Base-by-base conservation (phyloP, 2,888 invertebrate species). In the Troglohyphantes excavatus region DNA sequence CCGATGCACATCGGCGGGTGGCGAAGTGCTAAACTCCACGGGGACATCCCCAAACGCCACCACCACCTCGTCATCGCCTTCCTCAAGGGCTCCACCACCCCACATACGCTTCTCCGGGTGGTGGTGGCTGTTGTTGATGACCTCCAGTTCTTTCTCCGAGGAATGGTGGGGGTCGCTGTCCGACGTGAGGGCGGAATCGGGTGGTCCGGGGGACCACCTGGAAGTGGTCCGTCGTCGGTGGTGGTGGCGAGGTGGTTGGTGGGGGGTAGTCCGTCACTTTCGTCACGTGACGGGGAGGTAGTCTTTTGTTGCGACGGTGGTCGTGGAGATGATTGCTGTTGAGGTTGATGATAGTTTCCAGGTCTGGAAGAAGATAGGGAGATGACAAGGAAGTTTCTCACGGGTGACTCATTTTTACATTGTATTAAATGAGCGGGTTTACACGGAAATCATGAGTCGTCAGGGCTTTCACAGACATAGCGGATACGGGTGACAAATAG, bases 1-100 rank as follows among this genome's bases (percentile, higher is more conserved):
- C 94, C 97, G 97, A 93, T 97, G 96, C 93, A 97, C 97, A 94
- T 97, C 97, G 93, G 96, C 95, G 91, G 98, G 98, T 92, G 98
- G 98, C 92, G 97, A 97, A 93, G 97, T 97, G 93, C 97, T 96
- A 94, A 98, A 97, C 94, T 97, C 96, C 92, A 98, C 97, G 91
- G 97, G 97, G 63, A 75, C 63, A 96, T 96, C 93, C 96, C 95
- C 70, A n/a, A 88, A 33, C 65, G 11, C 43, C 9, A 33, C 19
- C 26, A 83, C 89, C 70, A 96, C 94, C 92, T 96, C 95, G 93
- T 93, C n/a, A n/a, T n/a, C n/a, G n/a, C n/a, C n/a, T n/a, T n/a
- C n/a, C n/a, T n/a, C n/a, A n/a, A n/a, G n/a, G n/a, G n/a, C n/a
- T n/a, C n/a, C n/a, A n/a, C n/a, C n/a, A n/a, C n/a, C n/a, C n/a